A percentile compares a stretch with the other conserved stretches of the same genome.
phyloP scores from a whole-genome alignment of 1,140 invertebrate genomes.

The Venustaconcha ellipsiformis region DNA sequence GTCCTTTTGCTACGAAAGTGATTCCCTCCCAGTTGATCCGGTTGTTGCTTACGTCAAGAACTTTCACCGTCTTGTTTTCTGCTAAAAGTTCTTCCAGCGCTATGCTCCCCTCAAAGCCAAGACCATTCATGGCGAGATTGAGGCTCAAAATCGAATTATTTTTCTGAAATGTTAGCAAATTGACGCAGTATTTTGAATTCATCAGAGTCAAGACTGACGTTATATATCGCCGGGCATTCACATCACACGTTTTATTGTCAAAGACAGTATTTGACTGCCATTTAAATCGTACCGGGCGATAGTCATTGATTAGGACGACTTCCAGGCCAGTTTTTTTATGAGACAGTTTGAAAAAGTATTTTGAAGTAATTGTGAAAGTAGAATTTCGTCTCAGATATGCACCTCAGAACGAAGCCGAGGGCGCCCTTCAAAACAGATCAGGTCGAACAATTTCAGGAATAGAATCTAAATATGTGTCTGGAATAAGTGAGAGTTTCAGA shows the following conservation, averaged over 20 bases:
- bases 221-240: neutral
- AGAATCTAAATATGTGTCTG: no score
- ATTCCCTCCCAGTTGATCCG: constrained; percentile 62
- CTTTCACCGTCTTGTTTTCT: constrained; percentile 55
- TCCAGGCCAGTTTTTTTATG: neutral
- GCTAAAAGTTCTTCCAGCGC: constrained; percentile 61
- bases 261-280: neutral
- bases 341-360: neutral
- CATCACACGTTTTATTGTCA: neutral
- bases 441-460: no score
- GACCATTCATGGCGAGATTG: constrained; percentile 66
- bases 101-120: constrained; percentile 63
- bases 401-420: no score
- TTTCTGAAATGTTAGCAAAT: constrained; percentile 46
- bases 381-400: neutral
- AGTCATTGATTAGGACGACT: neutral
- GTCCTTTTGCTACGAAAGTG: constrained; percentile 54
- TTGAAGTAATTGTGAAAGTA: neutral
- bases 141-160: constrained; percentile 59
- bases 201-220: neutral
- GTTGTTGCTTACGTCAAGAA: constrained; percentile 63
- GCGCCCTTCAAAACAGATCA: no score
- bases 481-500: no score
- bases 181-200: neutral
- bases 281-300: neutral